Evolutionary conservation across 1,140 invertebrate species (phyloP).

Genomic region (Temnothorax longispinosus): DNA sequence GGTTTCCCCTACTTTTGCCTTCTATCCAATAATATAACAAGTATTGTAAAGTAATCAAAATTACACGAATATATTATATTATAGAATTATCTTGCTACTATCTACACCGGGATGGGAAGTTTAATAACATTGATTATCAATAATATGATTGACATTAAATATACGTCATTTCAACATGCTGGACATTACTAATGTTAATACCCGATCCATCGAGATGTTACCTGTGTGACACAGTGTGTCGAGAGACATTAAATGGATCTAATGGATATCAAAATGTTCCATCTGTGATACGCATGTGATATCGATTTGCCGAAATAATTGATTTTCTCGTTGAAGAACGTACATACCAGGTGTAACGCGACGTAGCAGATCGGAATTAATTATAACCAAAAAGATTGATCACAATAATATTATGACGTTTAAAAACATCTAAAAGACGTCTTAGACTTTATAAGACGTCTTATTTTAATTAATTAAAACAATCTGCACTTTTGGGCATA

Average conservation of each 20-base stretch:
- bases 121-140: neutral
- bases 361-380: neutral
- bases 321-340: neutral
- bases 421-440: too few species aligned
- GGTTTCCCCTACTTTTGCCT: neutral
- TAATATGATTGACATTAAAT: constrained; percentile 10
- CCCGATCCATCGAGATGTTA: neutral
- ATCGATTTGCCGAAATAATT: constrained; percentile 17
- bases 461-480: too few species aligned
- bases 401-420: too few species aligned
- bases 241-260: constrained; percentile 21
- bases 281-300: neutral
- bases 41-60: neutral
- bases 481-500: too few species aligned
- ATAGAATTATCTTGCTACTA: neutral
- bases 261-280: constrained; percentile 19
- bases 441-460: too few species aligned
- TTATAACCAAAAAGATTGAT: neutral
- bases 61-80: neutral
- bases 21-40: neutral
- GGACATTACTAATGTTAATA: constrained; percentile 10
- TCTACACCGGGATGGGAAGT: neutral
- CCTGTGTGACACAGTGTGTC: neutral
- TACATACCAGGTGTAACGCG: neutral
- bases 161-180: neutral